Conservation (phyloP, 2,113 vertebrate genomes). For the Prolemur simus region DNA sequence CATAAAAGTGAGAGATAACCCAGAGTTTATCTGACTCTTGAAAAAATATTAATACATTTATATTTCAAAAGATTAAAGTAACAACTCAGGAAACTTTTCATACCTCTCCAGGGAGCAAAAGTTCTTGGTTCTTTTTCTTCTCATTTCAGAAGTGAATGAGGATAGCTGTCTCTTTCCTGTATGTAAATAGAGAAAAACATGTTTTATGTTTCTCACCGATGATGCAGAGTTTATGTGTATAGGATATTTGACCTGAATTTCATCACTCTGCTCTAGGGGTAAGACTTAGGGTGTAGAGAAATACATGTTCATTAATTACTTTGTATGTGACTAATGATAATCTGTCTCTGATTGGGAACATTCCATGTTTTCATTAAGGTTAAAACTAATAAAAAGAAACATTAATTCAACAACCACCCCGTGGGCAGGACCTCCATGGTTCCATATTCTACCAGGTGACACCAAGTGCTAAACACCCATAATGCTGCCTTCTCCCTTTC, state of each 20-base stretch:
- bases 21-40: neutral
- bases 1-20: neutral
- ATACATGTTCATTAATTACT: neutral
- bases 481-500: neutral
- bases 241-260: neutral
- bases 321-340: neutral
- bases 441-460: neutral
- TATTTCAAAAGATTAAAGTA: neutral
- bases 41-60: neutral
- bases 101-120: neutral
- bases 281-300: neutral
- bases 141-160: neutral
- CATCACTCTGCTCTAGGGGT: neutral
- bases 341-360: neutral
- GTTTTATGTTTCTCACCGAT: neutral
- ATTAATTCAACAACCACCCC: neutral
- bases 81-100: neutral
- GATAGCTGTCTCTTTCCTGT: neutral
- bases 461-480: neutral
- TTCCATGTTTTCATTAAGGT: neutral
- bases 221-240: neutral
- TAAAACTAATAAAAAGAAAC: neutral
- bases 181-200: neutral
- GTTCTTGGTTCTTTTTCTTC: fast-evolving
- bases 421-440: neutral